These are phyloP conservation scores for Exephanes ischioxanthus DNA, from an alignment of 2,888 invertebrate species.

Conservation along the genomic window DNA sequence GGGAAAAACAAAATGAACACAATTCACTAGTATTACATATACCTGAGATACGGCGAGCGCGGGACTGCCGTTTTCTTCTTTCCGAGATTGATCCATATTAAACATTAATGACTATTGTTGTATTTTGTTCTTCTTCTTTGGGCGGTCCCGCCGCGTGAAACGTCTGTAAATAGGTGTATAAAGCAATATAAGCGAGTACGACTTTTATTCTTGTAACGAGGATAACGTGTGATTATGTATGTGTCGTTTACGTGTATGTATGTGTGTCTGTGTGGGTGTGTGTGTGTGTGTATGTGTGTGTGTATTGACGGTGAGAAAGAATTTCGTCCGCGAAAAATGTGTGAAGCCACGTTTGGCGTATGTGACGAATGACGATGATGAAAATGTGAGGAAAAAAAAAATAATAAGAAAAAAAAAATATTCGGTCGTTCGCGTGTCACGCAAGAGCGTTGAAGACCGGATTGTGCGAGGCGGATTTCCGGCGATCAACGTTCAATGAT, in stretches of 20 bases:
- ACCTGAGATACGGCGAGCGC: constrained; percentile 76
- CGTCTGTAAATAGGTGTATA: constrained; percentile 80
- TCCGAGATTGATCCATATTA: constrained; percentile 34
- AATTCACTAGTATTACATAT: constrained; percentile 81
- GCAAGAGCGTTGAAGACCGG: constrained; percentile 21
- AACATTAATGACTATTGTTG: constrained; percentile 37
- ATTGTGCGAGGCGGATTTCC: constrained; percentile 54
- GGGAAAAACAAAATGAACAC: constrained; percentile 60
- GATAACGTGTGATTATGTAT: constrained; percentile 51
- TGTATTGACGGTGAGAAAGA: constrained; percentile 13
- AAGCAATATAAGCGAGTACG: constrained; percentile 77
- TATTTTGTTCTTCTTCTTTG: constrained; percentile 59
- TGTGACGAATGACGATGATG: constrained; percentile 40
- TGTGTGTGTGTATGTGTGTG: constrained; percentile 11
- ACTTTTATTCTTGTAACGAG: constrained; percentile 71
- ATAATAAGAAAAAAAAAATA: constrained; percentile 23
- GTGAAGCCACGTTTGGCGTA: constrained; percentile 12
- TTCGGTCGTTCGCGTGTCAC: constrained; percentile 26
- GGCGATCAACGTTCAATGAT: constrained; percentile 43
- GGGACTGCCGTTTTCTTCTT: constrained; percentile 66
- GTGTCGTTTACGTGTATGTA: constrained; percentile 35
- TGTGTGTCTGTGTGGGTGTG: constrained; percentile 34
- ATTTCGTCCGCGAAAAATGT: constrained; percentile 4
- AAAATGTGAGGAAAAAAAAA: constrained; percentile 18
- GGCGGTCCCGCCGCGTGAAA: constrained; percentile 71